Conservation (phyloP, 2,888 invertebrate species). For the Trypoxylon attenuatum region DNA sequence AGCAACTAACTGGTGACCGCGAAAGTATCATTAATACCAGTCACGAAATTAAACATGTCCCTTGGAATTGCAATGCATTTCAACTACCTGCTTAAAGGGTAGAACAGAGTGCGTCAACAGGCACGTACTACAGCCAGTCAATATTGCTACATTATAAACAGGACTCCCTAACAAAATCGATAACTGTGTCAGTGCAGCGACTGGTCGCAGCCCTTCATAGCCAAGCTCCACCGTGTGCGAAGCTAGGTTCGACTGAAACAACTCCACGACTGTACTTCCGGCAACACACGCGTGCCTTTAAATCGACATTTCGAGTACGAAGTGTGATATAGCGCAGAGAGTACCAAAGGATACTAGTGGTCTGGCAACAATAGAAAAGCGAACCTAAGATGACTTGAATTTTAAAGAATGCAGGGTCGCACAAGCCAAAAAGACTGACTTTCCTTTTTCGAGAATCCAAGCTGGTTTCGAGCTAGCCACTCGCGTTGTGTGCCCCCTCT, state of each 20-base stretch:
- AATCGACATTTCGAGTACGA: background rate
- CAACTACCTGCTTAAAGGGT: no score
- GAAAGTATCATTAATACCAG: no score
- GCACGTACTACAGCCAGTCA: no score
- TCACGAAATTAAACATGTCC: no score
- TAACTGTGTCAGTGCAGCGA: background rate
- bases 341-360: background rate
- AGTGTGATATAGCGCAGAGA: background rate
- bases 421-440: conserved; percentile 9
- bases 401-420: conserved; percentile 32
- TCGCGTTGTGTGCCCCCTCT: background rate
- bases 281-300: background rate
- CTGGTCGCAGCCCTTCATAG: background rate
- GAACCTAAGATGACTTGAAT: conserved; percentile 33
- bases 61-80: no score
- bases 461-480: conserved; percentile 4
- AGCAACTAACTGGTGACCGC: no score
- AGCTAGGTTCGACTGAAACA: background rate
- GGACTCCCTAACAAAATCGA: background rate
- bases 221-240: background rate
- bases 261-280: background rate
- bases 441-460: conserved; percentile 17
- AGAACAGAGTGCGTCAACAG: no score
- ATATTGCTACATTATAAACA: background rate
- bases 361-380: background rate